Evolutionary conservation across 2,888 invertebrate genomes (phyloP), one percentile per base, ranked within the genome.

Genomic region (Hirtodrosophila trivittata): DNA sequence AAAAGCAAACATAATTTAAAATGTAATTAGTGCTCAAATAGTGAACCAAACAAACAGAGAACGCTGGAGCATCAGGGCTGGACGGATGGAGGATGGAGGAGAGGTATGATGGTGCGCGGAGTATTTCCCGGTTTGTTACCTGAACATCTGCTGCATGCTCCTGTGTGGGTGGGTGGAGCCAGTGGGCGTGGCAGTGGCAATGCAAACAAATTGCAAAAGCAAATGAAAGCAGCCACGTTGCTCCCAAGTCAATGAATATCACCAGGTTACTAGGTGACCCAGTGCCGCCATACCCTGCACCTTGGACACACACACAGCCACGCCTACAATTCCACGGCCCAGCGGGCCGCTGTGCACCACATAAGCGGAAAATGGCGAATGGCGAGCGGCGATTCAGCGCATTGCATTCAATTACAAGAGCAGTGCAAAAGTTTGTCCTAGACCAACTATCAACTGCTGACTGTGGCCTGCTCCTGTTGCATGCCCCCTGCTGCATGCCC

Each of bases 231-330:
- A 55, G 60, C 60, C 35, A 45, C 52, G 38, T 21, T 21, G 18
- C 52, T 65, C 70, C 71, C 75, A 75, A 81, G 67, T 81, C 78
- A 77, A 84, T 83, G 86, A 78, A 84, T 84, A 75, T 77, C 88
- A 85, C 55, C 87, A 70, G 87, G 87, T 87, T 87, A 87, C 88
- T 87, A 83, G 87, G 88, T 87, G 88, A 87, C 87, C 87, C 86
- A 87, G 70, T 87, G 75, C 71, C 77, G 33, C 21, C 14, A 9
- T 26, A 10, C 26, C 8, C 6, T 4, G 14, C 8, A 13, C 35
- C 25, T 14, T 21, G 9, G 16, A 42, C 46, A 21, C 5, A 21
- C 5, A 21, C 5, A 25, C 12, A 21, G 9, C 16, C 26, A 43
- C 39, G 42, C 35, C 38, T 18, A 25, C 28, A 28, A 3, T 28